These are phyloP conservation scores for Neosalanx taihuensis DNA, from an alignment of 2,797 vertebrate genomes.

Conservation along the genomic window DNA sequence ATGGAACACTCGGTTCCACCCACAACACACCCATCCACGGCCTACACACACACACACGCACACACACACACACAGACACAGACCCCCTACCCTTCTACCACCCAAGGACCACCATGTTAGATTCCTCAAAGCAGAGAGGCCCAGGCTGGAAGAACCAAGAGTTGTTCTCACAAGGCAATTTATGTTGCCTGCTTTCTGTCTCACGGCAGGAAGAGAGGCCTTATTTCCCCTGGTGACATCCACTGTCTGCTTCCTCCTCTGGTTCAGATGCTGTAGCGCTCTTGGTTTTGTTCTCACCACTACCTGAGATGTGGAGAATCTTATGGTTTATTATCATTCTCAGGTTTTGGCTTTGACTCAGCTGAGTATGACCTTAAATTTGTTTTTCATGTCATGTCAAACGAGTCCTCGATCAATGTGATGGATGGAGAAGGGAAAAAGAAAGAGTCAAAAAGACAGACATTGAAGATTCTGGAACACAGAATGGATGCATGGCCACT, in stretches of 20 bases:
- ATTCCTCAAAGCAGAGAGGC: constrained; percentile 2
- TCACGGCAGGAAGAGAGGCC: constrained; percentile 18
- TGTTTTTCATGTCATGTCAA: too few species aligned
- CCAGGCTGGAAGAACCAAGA: background rate
- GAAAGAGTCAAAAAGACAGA: background rate
- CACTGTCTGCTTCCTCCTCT: constrained; percentile 19
- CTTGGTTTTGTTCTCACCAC: constrained; percentile 36
- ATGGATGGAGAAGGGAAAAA: background rate
- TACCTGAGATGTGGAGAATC: constrained; percentile 57
- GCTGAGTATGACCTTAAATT: too few species aligned
- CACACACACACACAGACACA: background rate
- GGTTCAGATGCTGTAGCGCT: constrained; percentile 22
- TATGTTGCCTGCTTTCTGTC: constrained; percentile 32
- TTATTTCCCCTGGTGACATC: constrained; percentile 4
- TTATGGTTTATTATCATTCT: background rate
- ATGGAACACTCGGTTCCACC: constrained; percentile 26
- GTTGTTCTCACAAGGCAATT: constrained; percentile 22
- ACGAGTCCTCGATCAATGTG: too few species aligned
- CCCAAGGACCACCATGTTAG: constrained; percentile 29
- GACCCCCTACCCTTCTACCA: background rate
- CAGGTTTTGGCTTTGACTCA: background rate
- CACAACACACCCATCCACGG: constrained; percentile 1
- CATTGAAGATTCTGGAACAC: background rate
- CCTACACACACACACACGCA: constrained; percentile 9
- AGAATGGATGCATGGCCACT: constrained; percentile 6